Conservation (phyloP, 1,140 invertebrate species). For the Arion vulgaris region DNA sequence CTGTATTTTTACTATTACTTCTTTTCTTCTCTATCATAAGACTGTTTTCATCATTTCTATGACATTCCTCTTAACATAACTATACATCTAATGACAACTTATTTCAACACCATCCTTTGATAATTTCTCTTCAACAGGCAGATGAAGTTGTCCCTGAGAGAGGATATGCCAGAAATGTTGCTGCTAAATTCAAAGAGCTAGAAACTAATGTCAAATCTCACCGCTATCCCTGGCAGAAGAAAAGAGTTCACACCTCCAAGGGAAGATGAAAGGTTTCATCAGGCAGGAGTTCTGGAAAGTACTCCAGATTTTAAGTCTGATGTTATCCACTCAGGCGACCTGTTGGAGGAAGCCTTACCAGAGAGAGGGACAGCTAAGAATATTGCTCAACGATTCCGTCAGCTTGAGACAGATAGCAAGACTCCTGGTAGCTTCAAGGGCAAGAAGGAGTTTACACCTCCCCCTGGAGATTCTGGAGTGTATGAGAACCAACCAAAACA, state of each 20-base stretch:
- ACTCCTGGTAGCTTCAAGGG: constrained; percentile 44
- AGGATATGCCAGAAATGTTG: constrained; percentile 62
- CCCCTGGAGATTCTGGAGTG: constrained; percentile 52
- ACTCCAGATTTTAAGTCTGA: constrained; percentile 52
- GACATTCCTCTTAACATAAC: no score
- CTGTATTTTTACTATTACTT: no score
- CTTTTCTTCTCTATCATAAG: no score
- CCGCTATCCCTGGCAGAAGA: constrained; percentile 44
- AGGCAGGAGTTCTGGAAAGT: constrained; percentile 59
- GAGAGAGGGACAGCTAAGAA: constrained; percentile 61
- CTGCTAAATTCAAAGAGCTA: constrained; percentile 62
- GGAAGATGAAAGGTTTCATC: constrained; percentile 50
- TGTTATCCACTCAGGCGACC: constrained; percentile 53
- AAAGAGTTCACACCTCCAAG: constrained; percentile 61
- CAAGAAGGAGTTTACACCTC: constrained; percentile 60
- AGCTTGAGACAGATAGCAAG: constrained; percentile 52
- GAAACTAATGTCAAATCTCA: constrained; percentile 49
- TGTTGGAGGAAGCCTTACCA: constrained; percentile 56
- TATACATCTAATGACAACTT: no score
- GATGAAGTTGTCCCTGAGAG: constrained; percentile 62
- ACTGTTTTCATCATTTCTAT: no score
- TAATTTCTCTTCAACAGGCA: constrained; percentile 23
- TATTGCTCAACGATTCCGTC: constrained; percentile 58
- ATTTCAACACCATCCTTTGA: no score
- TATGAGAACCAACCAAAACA: constrained; percentile 59